These are phyloP conservation scores for Pipistrellus pipistrellus DNA, from an alignment of 2,797 vertebrate genomes.

Conservation along the genomic window DNA sequence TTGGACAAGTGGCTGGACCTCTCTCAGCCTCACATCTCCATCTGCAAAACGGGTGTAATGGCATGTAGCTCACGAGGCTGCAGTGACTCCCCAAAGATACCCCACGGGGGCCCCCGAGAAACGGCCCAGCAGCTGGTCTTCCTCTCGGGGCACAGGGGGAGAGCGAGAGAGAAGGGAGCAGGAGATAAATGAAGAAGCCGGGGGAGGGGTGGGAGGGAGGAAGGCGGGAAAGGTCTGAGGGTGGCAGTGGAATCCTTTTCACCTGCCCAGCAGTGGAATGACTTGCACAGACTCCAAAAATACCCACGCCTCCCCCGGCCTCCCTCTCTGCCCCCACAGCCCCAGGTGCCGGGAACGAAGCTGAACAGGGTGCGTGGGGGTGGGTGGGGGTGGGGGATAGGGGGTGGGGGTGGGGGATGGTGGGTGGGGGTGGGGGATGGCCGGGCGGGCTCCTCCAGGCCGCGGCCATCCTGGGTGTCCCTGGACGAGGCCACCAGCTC, in stretches of 20 bases:
- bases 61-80: not conserved
- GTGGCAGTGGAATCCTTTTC: not conserved
- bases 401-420: not conserved
- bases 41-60: not conserved
- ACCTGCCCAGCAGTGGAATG: not conserved
- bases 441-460: fast-evolving
- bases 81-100: not conserved
- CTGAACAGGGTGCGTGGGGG: not conserved
- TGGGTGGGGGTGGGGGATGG: not conserved
- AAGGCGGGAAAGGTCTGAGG: not conserved
- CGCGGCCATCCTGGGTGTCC: not conserved
- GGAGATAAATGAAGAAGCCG: not conserved
- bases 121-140: not conserved
- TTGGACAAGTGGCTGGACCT: not conserved
- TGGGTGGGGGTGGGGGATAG: not conserved
- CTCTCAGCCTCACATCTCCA: too few species aligned
- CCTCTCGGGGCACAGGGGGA: not conserved
- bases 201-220: too few species aligned
- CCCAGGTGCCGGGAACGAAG: fast-evolving
- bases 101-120: not conserved
- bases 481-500: not conserved
- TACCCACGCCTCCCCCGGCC: fast-evolving
- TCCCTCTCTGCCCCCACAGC: not conserved
- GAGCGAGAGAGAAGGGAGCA: not conserved
- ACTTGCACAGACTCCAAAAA: too few species aligned